Base-by-base conservation (phyloP, 2,888 invertebrate genomes). In the Dermolepida albohirtum region DNA sequence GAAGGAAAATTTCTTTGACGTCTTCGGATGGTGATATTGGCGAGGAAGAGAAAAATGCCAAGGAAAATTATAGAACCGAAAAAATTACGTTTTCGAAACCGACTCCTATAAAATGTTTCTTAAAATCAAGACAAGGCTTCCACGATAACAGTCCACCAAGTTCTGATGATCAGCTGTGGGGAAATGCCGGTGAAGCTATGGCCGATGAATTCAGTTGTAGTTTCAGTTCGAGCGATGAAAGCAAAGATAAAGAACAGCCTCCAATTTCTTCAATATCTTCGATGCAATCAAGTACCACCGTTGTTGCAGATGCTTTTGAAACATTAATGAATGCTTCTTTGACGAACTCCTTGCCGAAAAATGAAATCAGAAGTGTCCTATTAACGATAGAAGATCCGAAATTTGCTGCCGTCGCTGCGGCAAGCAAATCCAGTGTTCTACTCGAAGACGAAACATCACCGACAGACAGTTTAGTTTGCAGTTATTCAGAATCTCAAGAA, bases 391-490 rank as follows among this genome's bases (percentile, higher is more conserved):
- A 91, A 76, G 91, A 91, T 78, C 88, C 90, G 1, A 91, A 92
- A 75, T 93, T 94, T 74, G 93, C 92, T 0, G 86, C 87, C 67
- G 86, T 92, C 78, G 90, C 90, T 1, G 90, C 90, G 2, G 89
- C 91, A 54, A 85, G 88, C 54, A 91, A 90, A 70, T 87, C 89
- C 14, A 89, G 89, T 44, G 88, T 89, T 67, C 82, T 94, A 39
- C 84, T 94, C 34, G 93, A 93, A 72, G 94, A 94, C 76, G 94
- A 94, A 79, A 92, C 92, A 0, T 93, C 93, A 0, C 94, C 94
- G 11, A 92, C 92, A 0, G 93, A 93, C 75, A 93, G 93, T 78
- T 83, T 93, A 57, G 89, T 92, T 70, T 89, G 89, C 41, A 90
- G 90, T 75, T 89, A 87, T 10, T 89, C 89, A 57, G 89, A 89